Evolutionary conservation across 2,888 invertebrate genomes (phyloP).

Genomic region (Lumbricus terrestris): DNA sequence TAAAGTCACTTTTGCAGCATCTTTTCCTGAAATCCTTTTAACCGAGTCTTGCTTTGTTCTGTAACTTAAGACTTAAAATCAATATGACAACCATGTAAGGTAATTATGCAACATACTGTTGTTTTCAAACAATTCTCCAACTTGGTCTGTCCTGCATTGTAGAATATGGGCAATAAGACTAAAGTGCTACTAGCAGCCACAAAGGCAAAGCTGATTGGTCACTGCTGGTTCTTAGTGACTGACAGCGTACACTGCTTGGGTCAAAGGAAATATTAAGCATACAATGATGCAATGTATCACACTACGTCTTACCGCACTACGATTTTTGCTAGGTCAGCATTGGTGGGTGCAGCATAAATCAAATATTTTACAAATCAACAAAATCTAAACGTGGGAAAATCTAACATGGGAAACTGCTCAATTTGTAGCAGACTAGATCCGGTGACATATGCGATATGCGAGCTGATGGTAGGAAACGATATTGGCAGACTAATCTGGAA

Average conservation of each 20-base stretch:
- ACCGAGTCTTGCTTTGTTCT: neutral
- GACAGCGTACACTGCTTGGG: no score
- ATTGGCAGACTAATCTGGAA: neutral
- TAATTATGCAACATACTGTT: neutral
- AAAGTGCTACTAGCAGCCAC: no score
- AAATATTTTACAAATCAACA: neutral
- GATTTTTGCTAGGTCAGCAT: neutral
- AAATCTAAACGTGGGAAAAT: no score
- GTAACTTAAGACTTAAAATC: neutral
- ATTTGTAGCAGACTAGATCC: neutral
- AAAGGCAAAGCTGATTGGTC: no score
- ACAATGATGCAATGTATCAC: no score
- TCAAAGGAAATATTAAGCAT: no score
- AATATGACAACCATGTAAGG: neutral
- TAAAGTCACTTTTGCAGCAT: neutral
- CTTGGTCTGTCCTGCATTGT: neutral
- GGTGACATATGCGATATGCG: neutral
- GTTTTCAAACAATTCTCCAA: neutral
- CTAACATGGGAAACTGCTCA: neutral
- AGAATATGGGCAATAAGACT: no score
- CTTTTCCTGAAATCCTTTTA: neutral
- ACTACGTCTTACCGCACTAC: no score
- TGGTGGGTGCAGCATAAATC: neutral
- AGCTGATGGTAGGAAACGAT: no score
- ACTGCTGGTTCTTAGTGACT: no score